phyloP scores from a whole-genome alignment of 2,888 invertebrate genomes.

The Cylloceria caligata region DNA sequence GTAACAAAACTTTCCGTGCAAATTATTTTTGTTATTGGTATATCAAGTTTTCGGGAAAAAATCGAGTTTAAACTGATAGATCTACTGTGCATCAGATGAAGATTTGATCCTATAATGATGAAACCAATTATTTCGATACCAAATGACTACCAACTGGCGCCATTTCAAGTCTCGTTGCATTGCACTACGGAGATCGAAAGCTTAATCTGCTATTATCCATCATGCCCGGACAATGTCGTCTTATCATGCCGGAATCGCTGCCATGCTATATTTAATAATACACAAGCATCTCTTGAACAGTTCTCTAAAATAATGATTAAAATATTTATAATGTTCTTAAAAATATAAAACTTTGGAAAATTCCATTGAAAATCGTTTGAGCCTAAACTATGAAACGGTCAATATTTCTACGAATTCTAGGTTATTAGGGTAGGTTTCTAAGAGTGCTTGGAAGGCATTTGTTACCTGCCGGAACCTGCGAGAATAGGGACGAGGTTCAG shows the following conservation, averaged over 20 bases:
- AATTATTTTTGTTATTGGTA: too few species aligned
- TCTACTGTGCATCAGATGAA: too few species aligned
- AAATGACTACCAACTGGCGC: conserved; percentile 3
- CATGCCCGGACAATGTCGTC: not conserved
- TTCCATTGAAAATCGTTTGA: not conserved
- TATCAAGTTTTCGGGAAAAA: too few species aligned
- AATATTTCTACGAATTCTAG: conserved; percentile 28
- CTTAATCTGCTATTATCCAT: not conserved
- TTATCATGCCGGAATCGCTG: not conserved
- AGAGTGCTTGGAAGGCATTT: not conserved
- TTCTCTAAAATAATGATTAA: not conserved
- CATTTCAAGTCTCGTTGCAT: conserved; percentile 12
- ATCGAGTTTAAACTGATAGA: too few species aligned
- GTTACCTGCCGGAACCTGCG: conserved; percentile 24
- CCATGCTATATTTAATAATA: not conserved
- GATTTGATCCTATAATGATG: not conserved
- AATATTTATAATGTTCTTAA: not conserved
- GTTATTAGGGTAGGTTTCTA: not conserved
- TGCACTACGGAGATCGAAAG: conserved; percentile 9
- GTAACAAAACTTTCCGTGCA: too few species aligned
- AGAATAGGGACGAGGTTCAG: conserved; percentile 15
- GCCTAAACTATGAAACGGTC: not conserved
- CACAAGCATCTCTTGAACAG: not conserved
- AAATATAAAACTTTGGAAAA: not conserved
- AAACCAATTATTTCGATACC: conserved; percentile 3